These are phyloP conservation scores for Rhinogobius similis DNA, from an alignment of 2,113 vertebrate species.

Conservation along the genomic window DNA sequence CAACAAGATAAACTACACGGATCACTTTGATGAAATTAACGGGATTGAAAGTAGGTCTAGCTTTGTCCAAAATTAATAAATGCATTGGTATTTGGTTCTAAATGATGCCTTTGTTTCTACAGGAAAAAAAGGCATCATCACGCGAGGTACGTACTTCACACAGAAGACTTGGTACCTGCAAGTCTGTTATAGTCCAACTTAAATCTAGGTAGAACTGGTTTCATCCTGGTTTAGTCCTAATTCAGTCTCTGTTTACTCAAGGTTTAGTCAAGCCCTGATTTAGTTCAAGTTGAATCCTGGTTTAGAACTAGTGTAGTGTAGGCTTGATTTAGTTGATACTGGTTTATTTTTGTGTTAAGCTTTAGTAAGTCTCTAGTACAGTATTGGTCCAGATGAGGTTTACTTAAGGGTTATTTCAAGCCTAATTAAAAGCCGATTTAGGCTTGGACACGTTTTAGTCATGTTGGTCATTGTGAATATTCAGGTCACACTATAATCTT, in stretches of 20 bases:
- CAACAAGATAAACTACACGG: rapidly evolving
- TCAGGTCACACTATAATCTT: too few species aligned
- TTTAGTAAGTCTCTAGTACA: background rate
- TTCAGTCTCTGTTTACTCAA: background rate
- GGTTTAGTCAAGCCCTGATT: too few species aligned
- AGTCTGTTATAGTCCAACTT: too few species aligned
- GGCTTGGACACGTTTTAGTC: too few species aligned
- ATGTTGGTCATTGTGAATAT: too few species aligned
- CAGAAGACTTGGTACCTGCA: too few species aligned
- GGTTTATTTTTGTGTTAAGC: background rate
- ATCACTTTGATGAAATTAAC: rapidly evolving
- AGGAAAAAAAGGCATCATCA: background rate
- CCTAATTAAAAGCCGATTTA: too few species aligned
- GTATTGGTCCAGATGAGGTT: too few species aligned
- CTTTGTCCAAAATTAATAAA: background rate
- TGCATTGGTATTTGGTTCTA: background rate
- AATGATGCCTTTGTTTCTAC: background rate
- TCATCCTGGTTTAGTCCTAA: too few species aligned
- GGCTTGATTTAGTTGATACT: background rate
- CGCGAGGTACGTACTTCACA: background rate
- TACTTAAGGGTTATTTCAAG: too few species aligned
- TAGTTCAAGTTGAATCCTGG: too few species aligned
- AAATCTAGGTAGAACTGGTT: too few species aligned
- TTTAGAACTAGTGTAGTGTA: background rate
- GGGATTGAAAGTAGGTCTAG: background rate